Conservation (phyloP, 1,140 invertebrate genomes). For the Homalodisca vitripennis region DNA sequence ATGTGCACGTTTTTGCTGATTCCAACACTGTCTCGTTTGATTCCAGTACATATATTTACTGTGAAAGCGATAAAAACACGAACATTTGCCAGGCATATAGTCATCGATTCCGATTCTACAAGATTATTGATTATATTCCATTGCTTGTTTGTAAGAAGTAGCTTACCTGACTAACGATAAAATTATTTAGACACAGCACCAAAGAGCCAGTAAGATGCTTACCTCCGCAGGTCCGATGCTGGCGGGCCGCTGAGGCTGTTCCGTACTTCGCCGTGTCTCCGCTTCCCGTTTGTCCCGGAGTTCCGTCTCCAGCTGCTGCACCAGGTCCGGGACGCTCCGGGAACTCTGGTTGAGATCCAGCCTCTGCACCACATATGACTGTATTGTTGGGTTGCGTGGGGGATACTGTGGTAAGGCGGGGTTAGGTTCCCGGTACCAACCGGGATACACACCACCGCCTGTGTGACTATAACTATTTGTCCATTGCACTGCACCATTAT, state of each 20-base stretch:
- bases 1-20: no score
- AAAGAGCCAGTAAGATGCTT: neutral
- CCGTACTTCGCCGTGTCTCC: slow-evolving; percentile 48
- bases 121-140: neutral
- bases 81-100: neutral
- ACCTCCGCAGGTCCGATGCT: slow-evolving; percentile 21
- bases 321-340: slow-evolving; percentile 67
- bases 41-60: neutral
- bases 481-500: neutral
- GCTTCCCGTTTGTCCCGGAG: slow-evolving; percentile 55
- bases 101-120: neutral
- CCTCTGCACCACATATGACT: slow-evolving; percentile 41
- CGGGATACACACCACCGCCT: slow-evolving; percentile 41
- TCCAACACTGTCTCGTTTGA: neutral
- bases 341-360: slow-evolving; percentile 44
- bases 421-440: slow-evolving; percentile 30
- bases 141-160: no score
- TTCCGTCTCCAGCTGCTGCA: slow-evolving; percentile 68
- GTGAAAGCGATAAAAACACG: neutral
- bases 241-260: slow-evolving; percentile 8
- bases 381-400: slow-evolving; percentile 35
- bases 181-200: neutral
- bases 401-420: slow-evolving; percentile 31
- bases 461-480: no score
- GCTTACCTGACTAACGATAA: neutral